Conservation (phyloP, 2,888 invertebrate species). For the Eilema caniola region DNA sequence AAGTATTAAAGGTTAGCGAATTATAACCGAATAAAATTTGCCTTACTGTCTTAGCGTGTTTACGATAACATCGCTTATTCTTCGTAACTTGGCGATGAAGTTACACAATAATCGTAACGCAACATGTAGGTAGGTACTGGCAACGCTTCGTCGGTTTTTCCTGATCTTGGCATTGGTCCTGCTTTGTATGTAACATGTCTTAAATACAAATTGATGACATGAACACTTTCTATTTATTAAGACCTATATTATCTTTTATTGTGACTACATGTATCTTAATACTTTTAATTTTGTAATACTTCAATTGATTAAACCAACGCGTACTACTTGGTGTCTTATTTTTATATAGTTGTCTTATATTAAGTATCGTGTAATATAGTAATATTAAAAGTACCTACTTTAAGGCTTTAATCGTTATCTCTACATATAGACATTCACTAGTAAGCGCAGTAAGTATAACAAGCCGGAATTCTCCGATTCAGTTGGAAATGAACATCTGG, state of each 20-base stretch:
- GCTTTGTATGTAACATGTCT: conserved; percentile 41
- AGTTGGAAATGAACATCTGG: conserved; percentile 33
- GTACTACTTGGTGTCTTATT: background rate
- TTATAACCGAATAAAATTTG: conserved; percentile 14
- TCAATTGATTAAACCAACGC: background rate
- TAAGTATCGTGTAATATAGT: background rate
- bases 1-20: background rate
- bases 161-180: conserved; percentile 62
- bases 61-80: conserved; percentile 43
- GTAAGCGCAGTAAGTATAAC: conserved; percentile 15
- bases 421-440: conserved; percentile 3
- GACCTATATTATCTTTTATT: conserved; percentile 7
- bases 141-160: conserved; percentile 54
- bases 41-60: conserved; percentile 26
- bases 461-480: conserved; percentile 27
- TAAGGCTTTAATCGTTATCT: background rate
- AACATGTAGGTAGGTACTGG: conserved; percentile 48
- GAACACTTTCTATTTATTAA: conserved; percentile 30
- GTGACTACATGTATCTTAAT: background rate
- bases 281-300: background rate
- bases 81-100: conserved; percentile 45
- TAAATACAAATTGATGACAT: conserved; percentile 34
- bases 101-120: conserved; percentile 54
- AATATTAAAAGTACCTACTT: background rate
- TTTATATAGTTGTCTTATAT: background rate